These are phyloP conservation scores for Cercocebus atys DNA, from an alignment of 2,113 vertebrate species.

Conservation along the genomic window DNA sequence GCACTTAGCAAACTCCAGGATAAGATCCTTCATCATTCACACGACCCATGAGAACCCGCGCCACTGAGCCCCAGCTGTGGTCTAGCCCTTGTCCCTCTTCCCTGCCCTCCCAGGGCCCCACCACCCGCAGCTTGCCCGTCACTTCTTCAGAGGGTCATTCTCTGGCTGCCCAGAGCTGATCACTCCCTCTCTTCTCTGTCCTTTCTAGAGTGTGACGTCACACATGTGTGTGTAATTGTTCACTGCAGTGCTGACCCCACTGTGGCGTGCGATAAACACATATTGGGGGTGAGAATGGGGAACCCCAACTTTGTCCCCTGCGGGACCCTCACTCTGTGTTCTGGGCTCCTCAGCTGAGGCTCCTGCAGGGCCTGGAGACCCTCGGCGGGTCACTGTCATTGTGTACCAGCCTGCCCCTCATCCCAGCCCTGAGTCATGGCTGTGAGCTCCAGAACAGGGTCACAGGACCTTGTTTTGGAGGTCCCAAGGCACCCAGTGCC, in stretches of 20 bases:
- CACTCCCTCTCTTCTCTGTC: not conserved
- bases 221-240: accelerated
- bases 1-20: accelerated
- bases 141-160: too few relatives aligned
- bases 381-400: not conserved
- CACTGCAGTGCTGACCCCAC: too few relatives aligned
- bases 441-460: not conserved
- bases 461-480: too few relatives aligned
- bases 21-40: not conserved
- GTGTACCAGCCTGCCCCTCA: not conserved
- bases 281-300: not conserved
- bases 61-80: too few relatives aligned
- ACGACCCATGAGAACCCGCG: accelerated
- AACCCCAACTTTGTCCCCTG: accelerated
- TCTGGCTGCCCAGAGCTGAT: not conserved
- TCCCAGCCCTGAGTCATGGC: not conserved
- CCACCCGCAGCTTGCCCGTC: not conserved
- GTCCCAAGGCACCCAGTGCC: not conserved
- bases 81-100: not conserved
- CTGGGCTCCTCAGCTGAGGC: not conserved
- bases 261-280: not conserved
- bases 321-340: not conserved
- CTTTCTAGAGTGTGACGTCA: accelerated
- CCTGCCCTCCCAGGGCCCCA: not conserved
- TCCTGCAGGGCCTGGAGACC: not conserved